Evolutionary conservation across 2,888 invertebrate genomes (phyloP).

Genomic region (Rotaria magnacalcarata): DNA sequence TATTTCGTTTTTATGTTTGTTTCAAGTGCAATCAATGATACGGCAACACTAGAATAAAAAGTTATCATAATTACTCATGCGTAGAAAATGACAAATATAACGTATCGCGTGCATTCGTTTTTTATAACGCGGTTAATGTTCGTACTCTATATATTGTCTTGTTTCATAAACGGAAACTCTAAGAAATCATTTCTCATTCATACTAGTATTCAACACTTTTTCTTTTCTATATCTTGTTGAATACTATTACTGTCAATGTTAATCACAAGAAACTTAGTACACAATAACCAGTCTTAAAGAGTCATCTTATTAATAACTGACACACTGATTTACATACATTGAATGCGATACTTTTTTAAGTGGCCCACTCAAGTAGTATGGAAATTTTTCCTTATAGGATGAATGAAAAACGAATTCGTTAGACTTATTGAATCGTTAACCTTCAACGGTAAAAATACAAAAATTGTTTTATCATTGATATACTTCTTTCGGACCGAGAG

Average conservation of each 20-base stretch:
- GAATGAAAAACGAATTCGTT: background rate
- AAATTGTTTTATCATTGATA: background rate
- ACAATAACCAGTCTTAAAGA: background rate
- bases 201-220: background rate
- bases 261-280: background rate
- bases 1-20: background rate
- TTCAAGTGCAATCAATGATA: background rate
- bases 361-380: background rate
- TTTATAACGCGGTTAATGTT: background rate
- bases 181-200: too few relatives aligned
- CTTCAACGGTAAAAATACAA: background rate
- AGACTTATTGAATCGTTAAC: background rate
- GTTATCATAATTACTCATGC: background rate
- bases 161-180: too few relatives aligned
- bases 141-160: too few relatives aligned
- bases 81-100: background rate
- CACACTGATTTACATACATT: background rate
- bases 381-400: background rate
- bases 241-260: background rate
- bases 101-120: background rate
- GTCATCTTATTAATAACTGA: background rate
- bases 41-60: background rate
- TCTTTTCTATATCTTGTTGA: background rate
- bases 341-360: background rate
- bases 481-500: background rate